Evolutionary conservation across 2,888 invertebrate genomes (phyloP).

Genomic region (Cordilura impudica): DNA sequence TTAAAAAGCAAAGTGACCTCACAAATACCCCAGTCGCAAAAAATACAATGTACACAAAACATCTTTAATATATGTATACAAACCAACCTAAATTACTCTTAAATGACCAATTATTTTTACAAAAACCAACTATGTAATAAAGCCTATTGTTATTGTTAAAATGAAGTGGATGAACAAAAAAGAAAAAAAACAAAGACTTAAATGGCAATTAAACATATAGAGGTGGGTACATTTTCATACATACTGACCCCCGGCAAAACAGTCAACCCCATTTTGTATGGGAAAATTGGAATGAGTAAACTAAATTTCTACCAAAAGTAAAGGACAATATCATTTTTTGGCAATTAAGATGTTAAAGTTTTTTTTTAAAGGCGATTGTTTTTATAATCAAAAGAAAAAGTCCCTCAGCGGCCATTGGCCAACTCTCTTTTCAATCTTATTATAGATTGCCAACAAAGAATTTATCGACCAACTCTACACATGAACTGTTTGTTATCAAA

Average conservation of each 20-base stretch:
- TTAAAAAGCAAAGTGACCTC: background rate
- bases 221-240: slow-evolving; percentile 49
- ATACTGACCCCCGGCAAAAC: background rate
- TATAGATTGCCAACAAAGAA: slow-evolving; percentile 31
- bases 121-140: background rate
- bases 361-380: background rate
- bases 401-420: slow-evolving; percentile 62
- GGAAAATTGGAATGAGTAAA: slow-evolving; percentile 8
- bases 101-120: slow-evolving; percentile 38
- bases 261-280: background rate
- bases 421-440: slow-evolving; percentile 20
- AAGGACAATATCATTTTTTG: slow-evolving; percentile 46
- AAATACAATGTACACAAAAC: too few species aligned
- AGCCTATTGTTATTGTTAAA: slow-evolving; percentile 7
- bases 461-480: slow-evolving; percentile 13
- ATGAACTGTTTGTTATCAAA: slow-evolving; percentile 25
- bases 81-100: slow-evolving; percentile 32
- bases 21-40: background rate
- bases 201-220: slow-evolving; percentile 75
- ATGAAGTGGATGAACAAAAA: background rate
- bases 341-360: slow-evolving; percentile 47
- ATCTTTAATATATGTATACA: too few species aligned
- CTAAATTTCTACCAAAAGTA: slow-evolving; percentile 37
- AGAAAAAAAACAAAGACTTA: slow-evolving; percentile 71
- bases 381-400: slow-evolving; percentile 34